Percentiles rank a stretch among this genome's conserved stretches.
Conservation (phyloP, 1,140 invertebrate species). For the Trichonephila clavipes region DNA sequence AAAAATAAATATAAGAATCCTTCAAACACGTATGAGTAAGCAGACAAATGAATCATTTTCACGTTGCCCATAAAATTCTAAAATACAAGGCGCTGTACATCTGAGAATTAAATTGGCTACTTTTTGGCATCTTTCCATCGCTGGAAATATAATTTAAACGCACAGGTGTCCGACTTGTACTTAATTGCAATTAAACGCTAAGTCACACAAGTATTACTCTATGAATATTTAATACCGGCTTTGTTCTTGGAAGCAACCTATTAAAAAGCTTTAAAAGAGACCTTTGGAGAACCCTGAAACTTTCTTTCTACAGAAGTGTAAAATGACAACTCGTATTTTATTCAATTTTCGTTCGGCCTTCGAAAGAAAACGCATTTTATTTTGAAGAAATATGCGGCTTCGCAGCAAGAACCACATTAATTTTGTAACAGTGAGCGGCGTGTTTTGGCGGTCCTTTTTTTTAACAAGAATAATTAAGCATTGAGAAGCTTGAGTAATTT, state of each 20-base stretch:
- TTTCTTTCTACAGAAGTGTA: background rate
- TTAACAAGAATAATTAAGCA: too few species aligned
- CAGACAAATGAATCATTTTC: too few species aligned
- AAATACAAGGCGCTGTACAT: background rate
- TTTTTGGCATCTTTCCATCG: constrained; percentile 11
- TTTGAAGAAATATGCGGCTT: background rate
- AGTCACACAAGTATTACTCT: constrained; percentile 5
- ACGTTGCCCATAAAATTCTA: too few species aligned
- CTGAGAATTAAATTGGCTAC: background rate
- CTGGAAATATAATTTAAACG: constrained; percentile 1
- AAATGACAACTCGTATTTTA: background rate
- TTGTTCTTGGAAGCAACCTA: background rate
- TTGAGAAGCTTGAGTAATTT: too few species aligned
- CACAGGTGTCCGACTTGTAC: constrained; percentile 24
- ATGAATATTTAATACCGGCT: constrained; percentile 29
- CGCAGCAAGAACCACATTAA: too few species aligned
- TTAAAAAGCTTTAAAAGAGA: background rate
- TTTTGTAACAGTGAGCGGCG: too few species aligned
- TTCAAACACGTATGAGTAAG: too few species aligned
- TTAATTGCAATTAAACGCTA: constrained; percentile 35
- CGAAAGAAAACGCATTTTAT: background rate
- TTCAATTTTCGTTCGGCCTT: background rate
- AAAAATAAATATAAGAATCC: too few species aligned
- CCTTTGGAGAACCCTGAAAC: background rate
- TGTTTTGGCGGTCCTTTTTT: too few species aligned